Conservation (phyloP, 2,888 invertebrate species). For the Drosophila kanekoi region DNA sequence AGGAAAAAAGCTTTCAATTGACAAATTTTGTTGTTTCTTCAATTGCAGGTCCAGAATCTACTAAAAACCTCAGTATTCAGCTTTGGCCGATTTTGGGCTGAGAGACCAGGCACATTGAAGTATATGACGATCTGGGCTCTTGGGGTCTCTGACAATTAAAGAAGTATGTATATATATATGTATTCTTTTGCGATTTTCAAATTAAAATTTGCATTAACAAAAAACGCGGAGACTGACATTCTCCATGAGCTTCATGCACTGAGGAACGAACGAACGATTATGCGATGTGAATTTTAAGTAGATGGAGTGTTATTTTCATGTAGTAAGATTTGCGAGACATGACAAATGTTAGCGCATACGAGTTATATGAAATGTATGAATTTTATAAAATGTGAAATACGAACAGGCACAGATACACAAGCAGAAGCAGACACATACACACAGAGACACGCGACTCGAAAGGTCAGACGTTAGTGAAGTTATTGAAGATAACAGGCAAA, state of each 20-base stretch:
- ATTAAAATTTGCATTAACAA: not conserved
- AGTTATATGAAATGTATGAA: slow-evolving; percentile 46
- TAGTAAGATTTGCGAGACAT: slow-evolving; percentile 43
- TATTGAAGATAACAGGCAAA: slow-evolving; percentile 50
- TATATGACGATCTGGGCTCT: too few relatives aligned
- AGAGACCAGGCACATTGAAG: too few relatives aligned
- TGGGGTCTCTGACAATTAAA: too few relatives aligned
- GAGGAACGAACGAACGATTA: slow-evolving; percentile 27
- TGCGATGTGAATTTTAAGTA: slow-evolving; percentile 37
- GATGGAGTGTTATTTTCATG: slow-evolving; percentile 31
- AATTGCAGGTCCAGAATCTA: too few relatives aligned
- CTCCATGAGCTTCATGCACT: not conserved
- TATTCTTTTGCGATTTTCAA: too few relatives aligned
- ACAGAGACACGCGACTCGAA: slow-evolving; percentile 28
- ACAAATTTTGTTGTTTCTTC: too few relatives aligned
- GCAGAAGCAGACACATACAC: slow-evolving; percentile 26
- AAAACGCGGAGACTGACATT: slow-evolving; percentile 7
- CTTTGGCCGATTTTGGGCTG: too few relatives aligned
- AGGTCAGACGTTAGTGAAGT: slow-evolving; percentile 58
- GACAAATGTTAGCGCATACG: slow-evolving; percentile 51
- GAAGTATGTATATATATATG: too few relatives aligned
- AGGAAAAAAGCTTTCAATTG: too few relatives aligned
- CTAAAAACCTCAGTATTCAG: too few relatives aligned
- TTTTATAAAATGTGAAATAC: slow-evolving; percentile 52
- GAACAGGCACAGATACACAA: slow-evolving; percentile 32